Evolutionary conservation across 2,888 invertebrate species (phyloP).

Genomic region (Coelogynopora nodosa): DNA sequence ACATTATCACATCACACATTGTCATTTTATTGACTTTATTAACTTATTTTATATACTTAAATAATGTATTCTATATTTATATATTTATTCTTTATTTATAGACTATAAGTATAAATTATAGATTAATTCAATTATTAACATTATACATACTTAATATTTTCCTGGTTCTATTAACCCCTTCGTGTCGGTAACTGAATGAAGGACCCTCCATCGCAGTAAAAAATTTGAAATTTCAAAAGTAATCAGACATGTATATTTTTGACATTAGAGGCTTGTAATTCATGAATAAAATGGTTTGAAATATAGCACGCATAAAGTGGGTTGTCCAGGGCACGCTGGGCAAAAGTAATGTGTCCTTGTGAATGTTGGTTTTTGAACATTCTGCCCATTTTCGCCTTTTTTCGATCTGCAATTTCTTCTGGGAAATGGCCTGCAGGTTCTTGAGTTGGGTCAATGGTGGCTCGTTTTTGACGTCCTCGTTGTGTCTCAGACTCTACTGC

Average conservation of each 20-base stretch:
- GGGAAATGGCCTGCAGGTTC: too few relatives aligned
- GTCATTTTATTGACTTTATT: too few relatives aligned
- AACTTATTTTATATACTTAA: too few relatives aligned
- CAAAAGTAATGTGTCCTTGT: not conserved
- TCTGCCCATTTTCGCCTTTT: not conserved
- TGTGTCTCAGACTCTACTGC: not conserved
- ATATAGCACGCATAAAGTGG: not conserved
- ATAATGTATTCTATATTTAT: too few relatives aligned
- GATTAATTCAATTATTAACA: too few relatives aligned
- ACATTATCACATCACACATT: too few relatives aligned
- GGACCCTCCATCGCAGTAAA: not conserved
- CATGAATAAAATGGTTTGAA: too few relatives aligned
- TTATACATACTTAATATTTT: too few relatives aligned
- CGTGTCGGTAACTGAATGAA: not conserved
- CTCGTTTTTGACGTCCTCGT: not conserved
- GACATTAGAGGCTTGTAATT: not conserved
- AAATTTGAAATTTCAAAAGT: not conserved
- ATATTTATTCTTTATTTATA: too few relatives aligned
- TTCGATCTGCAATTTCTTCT: constrained; percentile 6
- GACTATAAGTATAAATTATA: too few relatives aligned
- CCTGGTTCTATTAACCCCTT: constrained; percentile 14
- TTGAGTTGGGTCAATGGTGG: too few relatives aligned
- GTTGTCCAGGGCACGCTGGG: not conserved
- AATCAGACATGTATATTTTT: not conserved
- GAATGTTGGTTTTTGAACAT: too few relatives aligned